Evolutionary conservation across 2,113 vertebrate genomes (phyloP).

Genomic region (Galeopterus variegatus): DNA sequence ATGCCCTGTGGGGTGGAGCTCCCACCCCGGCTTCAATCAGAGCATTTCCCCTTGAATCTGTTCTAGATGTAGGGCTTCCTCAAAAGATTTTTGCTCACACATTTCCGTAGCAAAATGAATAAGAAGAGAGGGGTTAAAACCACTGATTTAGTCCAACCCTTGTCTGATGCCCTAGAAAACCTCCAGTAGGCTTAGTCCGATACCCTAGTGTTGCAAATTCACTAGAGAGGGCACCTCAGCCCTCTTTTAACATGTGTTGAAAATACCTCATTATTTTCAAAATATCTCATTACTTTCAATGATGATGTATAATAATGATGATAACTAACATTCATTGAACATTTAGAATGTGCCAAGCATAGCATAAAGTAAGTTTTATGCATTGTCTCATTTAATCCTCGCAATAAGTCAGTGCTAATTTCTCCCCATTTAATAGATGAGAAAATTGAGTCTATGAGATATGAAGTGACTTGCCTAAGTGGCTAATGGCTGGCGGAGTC

Average conservation of each 20-base stretch:
- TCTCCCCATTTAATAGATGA: not conserved
- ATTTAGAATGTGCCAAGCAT: not conserved
- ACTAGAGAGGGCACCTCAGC: not conserved
- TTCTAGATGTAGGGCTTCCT: not conserved
- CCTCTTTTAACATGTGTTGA: not conserved
- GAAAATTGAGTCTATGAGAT: not conserved
- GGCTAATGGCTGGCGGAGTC: not conserved
- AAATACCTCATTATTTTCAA: conserved; percentile 16
- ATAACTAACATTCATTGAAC: not conserved
- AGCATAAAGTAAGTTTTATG: not conserved
- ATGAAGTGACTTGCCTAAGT: not conserved
- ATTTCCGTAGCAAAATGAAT: not conserved
- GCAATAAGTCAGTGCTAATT: not conserved
- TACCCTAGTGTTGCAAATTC: not conserved
- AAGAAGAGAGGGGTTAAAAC: not conserved
- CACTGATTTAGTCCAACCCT: too few relatives aligned
- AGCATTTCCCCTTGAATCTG: not conserved
- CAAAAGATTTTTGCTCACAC: not conserved
- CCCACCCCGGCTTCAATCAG: not conserved
- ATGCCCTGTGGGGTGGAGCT: fast-evolving
- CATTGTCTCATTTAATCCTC: not conserved
- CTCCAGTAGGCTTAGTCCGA: too few relatives aligned
- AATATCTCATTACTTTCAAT: not conserved
- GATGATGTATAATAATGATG: not conserved
- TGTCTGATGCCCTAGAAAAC: not conserved